phyloP scores from a whole-genome alignment of 2,113 vertebrate genomes.

The Oplegnathus fasciatus region DNA sequence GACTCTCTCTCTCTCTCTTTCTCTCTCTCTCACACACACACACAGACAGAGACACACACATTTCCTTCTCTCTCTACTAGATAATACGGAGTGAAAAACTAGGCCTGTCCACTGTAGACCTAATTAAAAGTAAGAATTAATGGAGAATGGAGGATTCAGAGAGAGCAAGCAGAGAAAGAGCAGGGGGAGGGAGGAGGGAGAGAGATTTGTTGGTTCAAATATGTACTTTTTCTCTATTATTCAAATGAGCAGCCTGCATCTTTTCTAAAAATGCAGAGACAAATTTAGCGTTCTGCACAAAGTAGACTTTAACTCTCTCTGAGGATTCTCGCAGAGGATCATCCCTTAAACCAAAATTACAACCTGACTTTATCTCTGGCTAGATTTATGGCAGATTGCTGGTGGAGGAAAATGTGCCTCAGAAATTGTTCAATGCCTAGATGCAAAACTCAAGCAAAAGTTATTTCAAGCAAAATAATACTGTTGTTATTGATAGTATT shows the following conservation, averaged over 20 bases:
- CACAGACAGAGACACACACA: conserved; percentile 43
- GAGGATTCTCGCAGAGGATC: conserved; percentile 53
- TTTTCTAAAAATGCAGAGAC: conserved; percentile 72
- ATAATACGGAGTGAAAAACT: conserved; percentile 86
- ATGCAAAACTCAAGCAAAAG: conserved; percentile 39
- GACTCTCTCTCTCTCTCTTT: conserved; percentile 85
- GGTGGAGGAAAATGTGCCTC: conserved; percentile 20
- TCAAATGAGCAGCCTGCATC: conserved; percentile 79
- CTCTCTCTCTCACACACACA: conserved; percentile 36
- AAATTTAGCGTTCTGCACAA: conserved; percentile 71
- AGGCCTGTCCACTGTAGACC: conserved; percentile 86
- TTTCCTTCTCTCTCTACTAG: conserved; percentile 73
- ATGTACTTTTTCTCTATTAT: conserved; percentile 80
- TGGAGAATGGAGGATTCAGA: conserved; percentile 79
- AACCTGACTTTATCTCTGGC: conserved; percentile 52
- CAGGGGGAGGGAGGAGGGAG: conserved; percentile 53
- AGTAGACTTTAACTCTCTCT: conserved; percentile 67
- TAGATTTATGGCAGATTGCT: conserved; percentile 53
- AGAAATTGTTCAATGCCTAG: conserved; percentile 31
- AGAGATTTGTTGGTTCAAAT: conserved; percentile 82
- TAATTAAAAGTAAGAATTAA: conserved; percentile 88
- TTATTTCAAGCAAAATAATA: conserved; percentile 50
- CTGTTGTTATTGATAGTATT: conserved; percentile 11
- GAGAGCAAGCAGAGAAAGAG: conserved; percentile 71
- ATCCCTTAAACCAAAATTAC: conserved; percentile 66